Evolutionary conservation across 2,113 vertebrate species (phyloP).

Genomic region (Gallinago undulata): DNA sequence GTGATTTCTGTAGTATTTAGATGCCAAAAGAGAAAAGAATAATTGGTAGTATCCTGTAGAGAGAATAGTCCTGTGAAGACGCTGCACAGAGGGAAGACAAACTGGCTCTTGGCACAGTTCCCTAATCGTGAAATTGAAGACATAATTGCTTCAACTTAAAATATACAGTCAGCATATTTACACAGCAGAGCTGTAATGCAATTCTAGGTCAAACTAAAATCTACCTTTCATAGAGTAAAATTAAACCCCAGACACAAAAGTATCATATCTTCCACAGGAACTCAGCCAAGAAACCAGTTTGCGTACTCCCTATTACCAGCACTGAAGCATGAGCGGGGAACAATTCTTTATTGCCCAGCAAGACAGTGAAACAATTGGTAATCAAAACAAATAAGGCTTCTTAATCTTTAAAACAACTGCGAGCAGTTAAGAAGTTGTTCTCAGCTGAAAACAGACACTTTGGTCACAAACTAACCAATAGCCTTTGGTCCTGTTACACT

Average conservation of each 20-base stretch:
- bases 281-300: background rate
- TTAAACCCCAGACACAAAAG: background rate
- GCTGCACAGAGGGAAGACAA: background rate
- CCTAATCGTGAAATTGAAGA: background rate
- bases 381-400: background rate
- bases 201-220: background rate
- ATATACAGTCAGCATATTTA: background rate
- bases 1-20: background rate
- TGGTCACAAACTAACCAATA: background rate
- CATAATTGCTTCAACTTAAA: slow-evolving; percentile 16
- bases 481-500: background rate
- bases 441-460: slow-evolving; percentile 54
- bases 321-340: background rate
- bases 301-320: background rate
- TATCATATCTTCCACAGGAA: background rate
- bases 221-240: background rate
- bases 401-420: background rate
- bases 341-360: background rate
- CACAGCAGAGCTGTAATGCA: background rate
- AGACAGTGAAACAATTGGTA: background rate
- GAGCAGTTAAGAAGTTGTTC: background rate
- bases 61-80: background rate
- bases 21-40: background rate
- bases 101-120: background rate
- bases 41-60: background rate